A percentile compares a stretch with the other conserved stretches of the same genome.
phyloP scores from a whole-genome alignment of 2,888 invertebrate species.

The Uloborus plumipes region DNA sequence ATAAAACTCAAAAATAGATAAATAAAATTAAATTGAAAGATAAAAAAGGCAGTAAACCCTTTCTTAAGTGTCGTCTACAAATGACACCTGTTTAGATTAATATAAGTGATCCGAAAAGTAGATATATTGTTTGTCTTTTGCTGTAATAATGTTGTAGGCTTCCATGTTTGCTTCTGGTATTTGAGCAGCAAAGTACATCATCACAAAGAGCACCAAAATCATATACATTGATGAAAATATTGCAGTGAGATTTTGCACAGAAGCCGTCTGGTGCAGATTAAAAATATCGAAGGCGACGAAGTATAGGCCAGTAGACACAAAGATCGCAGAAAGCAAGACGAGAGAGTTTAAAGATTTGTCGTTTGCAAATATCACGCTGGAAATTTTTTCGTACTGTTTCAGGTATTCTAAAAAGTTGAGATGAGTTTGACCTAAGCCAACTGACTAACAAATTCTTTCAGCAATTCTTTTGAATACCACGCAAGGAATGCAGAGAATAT shows the following conservation, averaged over 20 bases:
- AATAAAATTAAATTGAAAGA: no score
- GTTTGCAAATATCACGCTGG: background rate
- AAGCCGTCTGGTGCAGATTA: background rate
- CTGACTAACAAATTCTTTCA: background rate
- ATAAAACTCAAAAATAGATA: no score
- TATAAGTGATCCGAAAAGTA: no score
- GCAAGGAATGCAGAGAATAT: background rate
- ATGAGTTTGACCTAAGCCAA: background rate
- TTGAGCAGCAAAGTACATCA: background rate
- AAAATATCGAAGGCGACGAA: background rate
- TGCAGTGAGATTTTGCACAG: background rate
- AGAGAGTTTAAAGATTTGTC: background rate
- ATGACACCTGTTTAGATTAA: no score
- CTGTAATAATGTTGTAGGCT: background rate
- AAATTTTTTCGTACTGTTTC: background rate
- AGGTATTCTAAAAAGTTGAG: background rate
- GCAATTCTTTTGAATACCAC: slow-evolving; percentile 1
- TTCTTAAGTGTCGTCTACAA: no score
- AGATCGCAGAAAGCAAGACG: background rate
- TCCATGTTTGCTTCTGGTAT: background rate
- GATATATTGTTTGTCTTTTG: background rate
- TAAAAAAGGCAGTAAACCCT: no score
- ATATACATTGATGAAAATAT: background rate
- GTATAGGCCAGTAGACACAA: background rate
- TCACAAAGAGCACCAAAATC: background rate